phyloP scores from a whole-genome alignment of 2,888 invertebrate genomes.

The Charanyca ferruginea region DNA sequence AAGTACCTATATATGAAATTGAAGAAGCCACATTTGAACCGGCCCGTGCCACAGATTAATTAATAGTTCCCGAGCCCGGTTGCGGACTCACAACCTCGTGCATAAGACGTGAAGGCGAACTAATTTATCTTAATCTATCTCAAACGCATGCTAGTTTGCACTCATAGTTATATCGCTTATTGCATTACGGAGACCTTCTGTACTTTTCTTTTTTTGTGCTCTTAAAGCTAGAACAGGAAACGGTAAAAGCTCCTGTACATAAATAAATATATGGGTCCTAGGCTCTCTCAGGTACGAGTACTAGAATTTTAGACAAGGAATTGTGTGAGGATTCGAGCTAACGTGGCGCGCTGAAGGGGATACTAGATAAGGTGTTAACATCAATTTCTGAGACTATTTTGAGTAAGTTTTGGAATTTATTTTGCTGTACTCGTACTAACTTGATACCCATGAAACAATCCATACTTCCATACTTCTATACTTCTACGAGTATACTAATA shows the following conservation, averaged over 20 bases:
- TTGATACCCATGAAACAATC: too few species aligned
- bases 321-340: conserved; percentile 13
- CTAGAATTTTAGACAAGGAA: conserved; percentile 35
- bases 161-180: background rate
- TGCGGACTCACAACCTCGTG: too few species aligned
- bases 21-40: too few species aligned
- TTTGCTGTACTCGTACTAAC: background rate
- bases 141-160: too few species aligned
- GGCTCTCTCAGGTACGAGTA: conserved; percentile 19
- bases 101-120: too few species aligned
- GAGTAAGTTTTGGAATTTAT: background rate
- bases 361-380: background rate
- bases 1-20: too few species aligned
- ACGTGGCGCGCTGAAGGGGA: background rate
- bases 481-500: too few species aligned
- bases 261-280: conserved; percentile 28
- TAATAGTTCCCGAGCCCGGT: too few species aligned
- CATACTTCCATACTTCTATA: too few species aligned
- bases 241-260: conserved; percentile 37
- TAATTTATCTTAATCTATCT: too few species aligned
- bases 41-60: too few species aligned
- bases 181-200: background rate
- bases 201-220: background rate
- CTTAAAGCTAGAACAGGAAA: conserved; percentile 5
- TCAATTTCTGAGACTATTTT: background rate